Conservation (phyloP, 2,113 vertebrate genomes). For the Agapornis roseicollis region DNA sequence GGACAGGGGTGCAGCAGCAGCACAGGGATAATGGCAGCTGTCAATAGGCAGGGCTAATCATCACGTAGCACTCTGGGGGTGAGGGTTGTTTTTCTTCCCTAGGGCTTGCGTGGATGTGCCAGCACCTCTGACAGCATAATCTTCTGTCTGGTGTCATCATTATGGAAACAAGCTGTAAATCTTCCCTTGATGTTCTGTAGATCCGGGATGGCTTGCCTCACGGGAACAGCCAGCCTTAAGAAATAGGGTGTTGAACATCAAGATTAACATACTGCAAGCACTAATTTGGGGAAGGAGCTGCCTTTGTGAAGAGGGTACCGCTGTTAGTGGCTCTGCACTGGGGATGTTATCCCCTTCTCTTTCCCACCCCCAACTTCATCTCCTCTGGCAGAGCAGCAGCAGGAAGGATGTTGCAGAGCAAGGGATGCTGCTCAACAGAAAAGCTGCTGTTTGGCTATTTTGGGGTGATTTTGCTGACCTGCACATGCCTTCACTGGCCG, state of each 20-base stretch:
- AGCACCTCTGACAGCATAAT: neutral
- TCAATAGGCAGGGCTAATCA: neutral
- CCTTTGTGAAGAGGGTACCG: neutral
- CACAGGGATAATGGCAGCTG: neutral
- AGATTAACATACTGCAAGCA: neutral
- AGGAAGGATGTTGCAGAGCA: neutral
- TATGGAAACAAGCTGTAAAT: neutral
- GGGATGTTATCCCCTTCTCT: neutral
- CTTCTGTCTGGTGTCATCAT: neutral
- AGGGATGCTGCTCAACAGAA: neutral
- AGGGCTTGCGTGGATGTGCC: neutral
- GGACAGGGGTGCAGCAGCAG: neutral
- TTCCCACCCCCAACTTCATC: neutral
- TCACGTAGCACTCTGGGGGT: neutral
- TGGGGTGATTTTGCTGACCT: neutral
- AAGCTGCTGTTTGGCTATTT: neutral
- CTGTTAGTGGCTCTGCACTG: neutral
- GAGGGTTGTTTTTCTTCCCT: neutral
- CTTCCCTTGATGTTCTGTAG: neutral
- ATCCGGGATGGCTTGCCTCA: neutral
- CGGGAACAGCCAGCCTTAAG: neutral
- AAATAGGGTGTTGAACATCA: neutral
- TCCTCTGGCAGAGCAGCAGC: neutral
- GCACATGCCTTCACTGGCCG: neutral
- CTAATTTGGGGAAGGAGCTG: neutral